phyloP scores from a whole-genome alignment of 2,888 invertebrate genomes.

The Synanthedon myopaeformis region DNA sequence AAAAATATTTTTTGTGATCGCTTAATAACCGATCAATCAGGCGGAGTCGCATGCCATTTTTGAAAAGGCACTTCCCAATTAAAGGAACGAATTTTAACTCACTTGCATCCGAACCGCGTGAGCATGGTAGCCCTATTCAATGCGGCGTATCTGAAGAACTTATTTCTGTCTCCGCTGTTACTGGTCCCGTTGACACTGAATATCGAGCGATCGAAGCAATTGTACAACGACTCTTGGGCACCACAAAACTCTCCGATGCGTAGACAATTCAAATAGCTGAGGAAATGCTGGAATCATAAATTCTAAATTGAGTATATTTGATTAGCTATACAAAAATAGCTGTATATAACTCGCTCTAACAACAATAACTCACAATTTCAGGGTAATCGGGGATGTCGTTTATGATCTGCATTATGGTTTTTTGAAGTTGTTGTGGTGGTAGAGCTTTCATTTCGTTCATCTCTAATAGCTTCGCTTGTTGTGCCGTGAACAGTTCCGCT shows the following conservation, averaged over 20 bases:
- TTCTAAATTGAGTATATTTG: neutral
- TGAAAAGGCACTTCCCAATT: too few relatives aligned
- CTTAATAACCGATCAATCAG: too few relatives aligned
- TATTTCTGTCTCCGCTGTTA: slow-evolving; percentile 63
- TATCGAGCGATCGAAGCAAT: slow-evolving; percentile 81
- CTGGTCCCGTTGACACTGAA: slow-evolving; percentile 37
- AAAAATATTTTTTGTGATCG: too few relatives aligned
- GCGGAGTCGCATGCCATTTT: too few relatives aligned
- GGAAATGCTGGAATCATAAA: slow-evolving; percentile 78
- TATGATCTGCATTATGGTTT: slow-evolving; percentile 78
- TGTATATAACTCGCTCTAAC: neutral
- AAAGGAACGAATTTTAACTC: slow-evolving; percentile 15
- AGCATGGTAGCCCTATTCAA: slow-evolving; percentile 91
- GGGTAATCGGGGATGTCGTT: slow-evolving; percentile 83
- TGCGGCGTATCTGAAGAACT: slow-evolving; percentile 87
- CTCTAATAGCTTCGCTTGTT: slow-evolving; percentile 85
- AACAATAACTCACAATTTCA: slow-evolving; percentile 76
- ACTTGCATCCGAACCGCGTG: slow-evolving; percentile 87
- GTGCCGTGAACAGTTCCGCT: slow-evolving; percentile 89
- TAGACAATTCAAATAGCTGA: slow-evolving; percentile 90
- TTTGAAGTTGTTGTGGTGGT: slow-evolving; percentile 80
- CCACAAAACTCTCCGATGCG: slow-evolving; percentile 89
- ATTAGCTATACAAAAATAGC: neutral
- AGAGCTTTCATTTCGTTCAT: slow-evolving; percentile 86
- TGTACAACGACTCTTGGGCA: slow-evolving; percentile 82